Evolutionary conservation across 2,113 vertebrate genomes (phyloP), one percentile per base, ranked within the genome.

Genomic region (Edolisoma coerulescens): DNA sequence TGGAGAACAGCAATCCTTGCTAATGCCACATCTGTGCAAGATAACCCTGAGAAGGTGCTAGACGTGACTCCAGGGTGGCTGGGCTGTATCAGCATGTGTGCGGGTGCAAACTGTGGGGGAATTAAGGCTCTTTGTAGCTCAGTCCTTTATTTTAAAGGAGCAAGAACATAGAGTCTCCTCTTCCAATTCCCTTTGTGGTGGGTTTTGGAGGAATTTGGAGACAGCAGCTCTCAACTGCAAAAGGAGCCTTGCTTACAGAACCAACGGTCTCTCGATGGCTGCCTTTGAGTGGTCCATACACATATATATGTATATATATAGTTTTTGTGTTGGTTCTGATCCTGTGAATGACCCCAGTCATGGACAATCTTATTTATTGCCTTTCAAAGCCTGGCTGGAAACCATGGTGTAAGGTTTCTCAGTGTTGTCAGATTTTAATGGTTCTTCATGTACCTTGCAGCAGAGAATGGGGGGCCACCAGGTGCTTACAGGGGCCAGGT

Each of bases 211-310:
- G 32, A 27, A 37, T 54, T 68, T 71, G 63, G 53, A 53, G 63
- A 39, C 3, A 14, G 11, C 24, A 30, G 17, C 28, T 87, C 22
- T 65, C 22, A 22, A 0, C 17, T 57, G n/a, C 9, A 21, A 27
- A 89, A 80, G 32, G 22, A n/a, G 27, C 44, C 17, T 68, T 56
- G 18, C 19, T 83, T 20, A 14, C 13, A 17, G 35, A 79, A 52
- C 18, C 49, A 21, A 1, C 2, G 0, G 5, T 52, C 9, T 76
- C n/a, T 76, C 0, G 0, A 22, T 53, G 39, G 13, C 16, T 18
- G 16, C 33, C 4, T 3, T 37, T 73, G 16, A 35, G 21, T 24
- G 47, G 11, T 22, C 9, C 26, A 37, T 10, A 37, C 17, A 24
- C 2, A 9, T 8, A 15, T 10, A 11, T 12, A 7, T 24, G 9